A percentile compares a stretch with the other conserved stretches of the same genome.
Conservation (phyloP, 2,888 invertebrate genomes). For the Onchidella celtica region DNA sequence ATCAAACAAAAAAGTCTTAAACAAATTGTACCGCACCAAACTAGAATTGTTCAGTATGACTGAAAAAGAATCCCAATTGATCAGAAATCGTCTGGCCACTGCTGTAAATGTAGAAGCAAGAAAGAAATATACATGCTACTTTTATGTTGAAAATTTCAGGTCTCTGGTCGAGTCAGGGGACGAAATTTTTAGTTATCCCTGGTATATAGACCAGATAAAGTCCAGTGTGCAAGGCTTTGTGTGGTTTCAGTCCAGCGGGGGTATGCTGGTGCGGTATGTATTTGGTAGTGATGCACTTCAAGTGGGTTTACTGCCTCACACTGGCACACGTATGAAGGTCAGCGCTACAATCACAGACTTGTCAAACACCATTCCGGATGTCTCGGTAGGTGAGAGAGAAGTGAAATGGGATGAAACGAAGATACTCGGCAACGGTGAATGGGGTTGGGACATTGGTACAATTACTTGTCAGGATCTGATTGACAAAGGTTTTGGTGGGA, state of each 20-base stretch:
- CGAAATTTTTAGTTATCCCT: background rate
- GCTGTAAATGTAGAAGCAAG: background rate
- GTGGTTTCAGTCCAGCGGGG: background rate
- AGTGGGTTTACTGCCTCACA: background rate
- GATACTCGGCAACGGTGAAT: background rate
- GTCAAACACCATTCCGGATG: background rate
- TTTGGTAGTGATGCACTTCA: background rate
- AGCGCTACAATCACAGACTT: constrained; percentile 1
- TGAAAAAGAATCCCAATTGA: background rate
- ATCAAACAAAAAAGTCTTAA: too few relatives aligned
- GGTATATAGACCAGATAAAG: constrained; percentile 1
- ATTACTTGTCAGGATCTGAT: background rate
- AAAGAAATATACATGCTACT: background rate
- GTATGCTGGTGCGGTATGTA: background rate
- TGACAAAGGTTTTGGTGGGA: background rate
- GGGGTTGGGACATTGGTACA: background rate
- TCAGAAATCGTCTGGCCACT: background rate
- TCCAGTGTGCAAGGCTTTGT: background rate
- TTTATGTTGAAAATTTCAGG: background rate
- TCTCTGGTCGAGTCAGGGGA: background rate
- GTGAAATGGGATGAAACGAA: background rate
- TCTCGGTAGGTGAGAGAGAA: background rate
- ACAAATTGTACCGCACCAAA: background rate
- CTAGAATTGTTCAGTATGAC: background rate
- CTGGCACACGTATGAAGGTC: background rate